These are phyloP conservation scores for Pedicia rivosa DNA, from an alignment of 2,888 invertebrate genomes.

Conservation along the genomic window DNA sequence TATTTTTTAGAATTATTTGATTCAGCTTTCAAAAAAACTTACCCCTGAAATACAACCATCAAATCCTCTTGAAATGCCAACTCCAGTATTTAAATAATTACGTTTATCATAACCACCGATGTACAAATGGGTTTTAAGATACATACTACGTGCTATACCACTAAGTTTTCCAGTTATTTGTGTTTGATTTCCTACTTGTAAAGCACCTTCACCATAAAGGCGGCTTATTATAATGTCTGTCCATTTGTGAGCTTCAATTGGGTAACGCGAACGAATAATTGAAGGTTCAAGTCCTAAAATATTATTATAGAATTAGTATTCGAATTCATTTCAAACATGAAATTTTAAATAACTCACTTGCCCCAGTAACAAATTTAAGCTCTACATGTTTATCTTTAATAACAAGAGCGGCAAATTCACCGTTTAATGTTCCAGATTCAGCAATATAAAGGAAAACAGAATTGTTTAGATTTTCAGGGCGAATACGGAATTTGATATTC, in stretches of 20 bases:
- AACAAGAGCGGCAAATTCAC: conserved; percentile 73
- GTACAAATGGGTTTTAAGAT: conserved; percentile 66
- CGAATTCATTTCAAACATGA: no score
- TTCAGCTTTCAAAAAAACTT: conserved; percentile 16
- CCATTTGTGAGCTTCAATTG: conserved; percentile 64
- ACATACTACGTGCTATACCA: conserved; percentile 45
- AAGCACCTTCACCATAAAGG: conserved; percentile 47
- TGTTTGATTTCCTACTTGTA: conserved; percentile 54
- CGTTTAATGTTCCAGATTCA: conserved; percentile 64
- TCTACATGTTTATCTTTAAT: conserved; percentile 66
- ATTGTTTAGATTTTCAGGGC: conserved; percentile 44
- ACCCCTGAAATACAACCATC: conserved; percentile 80
- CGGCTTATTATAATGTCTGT: conserved; percentile 55
- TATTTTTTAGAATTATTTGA: conserved; percentile 6
- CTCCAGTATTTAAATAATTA: conserved; percentile 50
- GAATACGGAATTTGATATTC: conserved; percentile 27
- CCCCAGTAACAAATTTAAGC: conserved; percentile 72
- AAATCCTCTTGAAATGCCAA: conserved; percentile 62
- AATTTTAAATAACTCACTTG: no score
- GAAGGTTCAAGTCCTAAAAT: conserved; percentile 57
- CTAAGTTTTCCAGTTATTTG: conserved; percentile 47
- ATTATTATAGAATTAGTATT: no score
- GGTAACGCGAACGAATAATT: conserved; percentile 49
- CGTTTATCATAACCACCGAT: conserved; percentile 77
- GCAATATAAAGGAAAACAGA: conserved; percentile 77